Evolutionary conservation across 2,113 vertebrate species (phyloP), one percentile per base, ranked within the genome.

Genomic region (Labeo catla): DNA sequence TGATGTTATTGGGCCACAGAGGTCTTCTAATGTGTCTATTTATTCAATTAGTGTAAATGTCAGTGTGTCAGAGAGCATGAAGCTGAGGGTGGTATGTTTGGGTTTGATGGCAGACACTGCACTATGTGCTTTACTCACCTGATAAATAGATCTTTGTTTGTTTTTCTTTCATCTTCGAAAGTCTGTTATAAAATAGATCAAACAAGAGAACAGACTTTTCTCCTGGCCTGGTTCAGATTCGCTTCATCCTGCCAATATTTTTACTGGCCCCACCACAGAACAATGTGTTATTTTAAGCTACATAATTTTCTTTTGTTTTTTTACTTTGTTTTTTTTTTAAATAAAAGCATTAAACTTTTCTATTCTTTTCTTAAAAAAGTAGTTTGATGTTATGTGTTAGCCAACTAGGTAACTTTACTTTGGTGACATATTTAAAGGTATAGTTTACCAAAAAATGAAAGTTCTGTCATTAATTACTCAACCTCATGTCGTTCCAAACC

Each of bases 91-190:
- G 49, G 49, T 77, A 36, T 77, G 49, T 76, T 54, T 54, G 7
- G 49, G 7, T 36, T 52, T 76, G 23, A 15, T 54, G 49, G 13
- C n/a, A 77, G 23, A 43, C 81, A 50, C 76, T 54, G 39, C 8
- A 57, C 78, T 82, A 76, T 79, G 82, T 77, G 21, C 16, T 81
- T 39, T 68, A 79, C 79, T 36, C 63, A 73, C 57, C 50, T 79
- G 70, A 57, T 15, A 39, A 23, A 88, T 9, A 1, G 8, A 4
- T 2, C 21, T 3, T 28, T 8, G 15, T 39, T 85, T 6, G 39
- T 47, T 34, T 65, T 50, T 70, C 34, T 65, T 8, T n/a, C n/a
- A 5, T 63, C 1, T 63, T 23, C n/a, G 10, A 5, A 63, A n/a
- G 23, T 65, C 4, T 39, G 15, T 68, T 68, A 36, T 68, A 68